These are phyloP conservation scores for Mesocentrotus franciscanus DNA, from an alignment of 53 echinoderm and acorn worm species.

Conservation along the genomic window DNA sequence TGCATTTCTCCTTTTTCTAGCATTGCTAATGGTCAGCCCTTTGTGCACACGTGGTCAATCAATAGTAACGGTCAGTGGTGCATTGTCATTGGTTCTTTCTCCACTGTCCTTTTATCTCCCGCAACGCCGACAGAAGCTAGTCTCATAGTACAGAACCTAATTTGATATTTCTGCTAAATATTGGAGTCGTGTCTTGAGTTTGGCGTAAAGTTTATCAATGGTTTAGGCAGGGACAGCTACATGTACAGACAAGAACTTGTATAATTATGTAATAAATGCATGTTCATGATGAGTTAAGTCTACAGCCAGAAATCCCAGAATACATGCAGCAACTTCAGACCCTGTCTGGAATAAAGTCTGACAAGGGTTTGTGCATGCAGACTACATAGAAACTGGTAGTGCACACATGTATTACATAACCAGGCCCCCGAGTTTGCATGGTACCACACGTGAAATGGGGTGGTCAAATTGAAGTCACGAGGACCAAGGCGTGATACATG, in stretches of 20 bases:
- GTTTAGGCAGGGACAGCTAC: neutral
- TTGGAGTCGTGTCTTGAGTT: neutral
- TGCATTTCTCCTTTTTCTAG: no score
- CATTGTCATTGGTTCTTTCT: neutral
- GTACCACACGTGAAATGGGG: neutral
- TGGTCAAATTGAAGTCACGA: slow-evolving; percentile 1
- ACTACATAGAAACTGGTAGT: neutral
- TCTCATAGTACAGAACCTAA: neutral
- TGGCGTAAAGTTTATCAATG: neutral
- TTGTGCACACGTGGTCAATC: slow-evolving; percentile 10
- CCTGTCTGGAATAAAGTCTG: neutral
- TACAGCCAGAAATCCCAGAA: neutral
- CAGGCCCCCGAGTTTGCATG: neutral
- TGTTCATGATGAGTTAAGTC: neutral
- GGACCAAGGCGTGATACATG: neutral
- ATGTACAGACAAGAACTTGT: neutral
- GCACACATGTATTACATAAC: neutral
- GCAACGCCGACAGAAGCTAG: neutral
- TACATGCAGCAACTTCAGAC: no score
- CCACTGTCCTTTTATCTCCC: neutral
- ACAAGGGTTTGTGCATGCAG: neutral
- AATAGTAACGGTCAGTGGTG: slow-evolving; percentile 18
- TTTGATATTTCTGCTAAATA: neutral
- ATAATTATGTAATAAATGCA: neutral
- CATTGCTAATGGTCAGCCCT: neutral